Evolutionary conservation across 2,797 vertebrate genomes (phyloP).

Genomic region (Periparus ater): DNA sequence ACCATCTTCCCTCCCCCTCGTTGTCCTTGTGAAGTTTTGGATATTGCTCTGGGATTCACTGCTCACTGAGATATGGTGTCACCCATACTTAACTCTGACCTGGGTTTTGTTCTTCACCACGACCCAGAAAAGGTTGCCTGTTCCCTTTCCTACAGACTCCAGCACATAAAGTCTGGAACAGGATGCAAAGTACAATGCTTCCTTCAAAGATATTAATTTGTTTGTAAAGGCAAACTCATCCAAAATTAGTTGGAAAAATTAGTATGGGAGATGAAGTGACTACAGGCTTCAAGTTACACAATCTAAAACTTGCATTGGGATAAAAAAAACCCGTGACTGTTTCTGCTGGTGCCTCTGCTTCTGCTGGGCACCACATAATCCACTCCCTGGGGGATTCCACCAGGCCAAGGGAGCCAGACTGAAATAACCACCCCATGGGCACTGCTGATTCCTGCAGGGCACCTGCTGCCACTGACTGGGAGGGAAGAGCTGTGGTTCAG

Average conservation of each 20-base stretch:
- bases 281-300: neutral
- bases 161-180: neutral
- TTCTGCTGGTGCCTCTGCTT: constrained; percentile 14
- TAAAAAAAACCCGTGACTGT: constrained; percentile 14
- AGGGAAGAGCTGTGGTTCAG: neutral
- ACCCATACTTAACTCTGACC: neutral
- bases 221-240: neutral
- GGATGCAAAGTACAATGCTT: neutral
- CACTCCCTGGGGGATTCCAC: constrained; percentile 1
- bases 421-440: neutral
- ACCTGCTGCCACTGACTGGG: neutral
- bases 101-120: neutral
- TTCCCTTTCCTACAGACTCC: neutral
- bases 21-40: neutral
- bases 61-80: neutral
- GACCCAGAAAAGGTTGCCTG: neutral
- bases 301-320: neutral
- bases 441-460: neutral
- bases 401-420: neutral
- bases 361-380: constrained; percentile 2
- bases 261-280: neutral
- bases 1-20: neutral
- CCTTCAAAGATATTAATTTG: neutral
- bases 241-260: neutral
- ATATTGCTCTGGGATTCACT: neutral